Conservation (phyloP, 2,113 vertebrate species). For the Podarcis muralis region DNA sequence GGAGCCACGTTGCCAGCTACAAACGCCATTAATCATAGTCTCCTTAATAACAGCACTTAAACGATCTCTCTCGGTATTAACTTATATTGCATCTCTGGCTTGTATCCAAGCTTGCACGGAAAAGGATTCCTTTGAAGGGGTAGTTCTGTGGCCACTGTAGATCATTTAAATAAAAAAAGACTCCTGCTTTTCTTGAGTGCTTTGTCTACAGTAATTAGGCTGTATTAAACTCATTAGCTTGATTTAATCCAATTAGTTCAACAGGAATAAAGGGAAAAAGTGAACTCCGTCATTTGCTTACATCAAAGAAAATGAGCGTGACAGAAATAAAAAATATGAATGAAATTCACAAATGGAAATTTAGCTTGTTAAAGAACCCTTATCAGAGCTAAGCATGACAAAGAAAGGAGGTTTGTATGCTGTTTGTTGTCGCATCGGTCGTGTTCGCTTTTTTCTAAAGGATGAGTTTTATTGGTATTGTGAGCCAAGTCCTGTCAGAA, state of each 20-base stretch:
- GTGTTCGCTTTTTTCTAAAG: neutral
- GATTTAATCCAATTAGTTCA: conserved; percentile 59
- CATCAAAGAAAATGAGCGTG: conserved; percentile 16
- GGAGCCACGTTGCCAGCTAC: conserved; percentile 69
- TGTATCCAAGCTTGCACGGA: conserved; percentile 51
- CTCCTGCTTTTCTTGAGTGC: conserved; percentile 33
- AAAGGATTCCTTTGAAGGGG: conserved; percentile 54
- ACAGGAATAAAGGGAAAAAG: conserved; percentile 33
- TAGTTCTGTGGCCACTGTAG: conserved; percentile 38
- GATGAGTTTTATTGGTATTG: neutral
- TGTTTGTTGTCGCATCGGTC: neutral
- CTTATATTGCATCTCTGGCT: conserved; percentile 66
- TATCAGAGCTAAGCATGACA: neutral
- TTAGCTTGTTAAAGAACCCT: conserved; percentile 16
- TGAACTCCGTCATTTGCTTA: conserved; percentile 38
- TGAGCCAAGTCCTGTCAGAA: neutral
- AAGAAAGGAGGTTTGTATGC: neutral
- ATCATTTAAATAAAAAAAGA: conserved; percentile 60
- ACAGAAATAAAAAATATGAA: neutral
- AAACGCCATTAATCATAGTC: conserved; percentile 72
- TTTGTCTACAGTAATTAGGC: conserved; percentile 50
- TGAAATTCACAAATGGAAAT: conserved; percentile 19
- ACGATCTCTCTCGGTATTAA: conserved; percentile 69
- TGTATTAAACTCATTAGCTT: conserved; percentile 50
- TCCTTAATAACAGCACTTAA: conserved; percentile 73